Evolutionary conservation across 2,797 vertebrate genomes (phyloP), one percentile per base, ranked within the genome.

Genomic region (Semotilus atromaculatus): DNA sequence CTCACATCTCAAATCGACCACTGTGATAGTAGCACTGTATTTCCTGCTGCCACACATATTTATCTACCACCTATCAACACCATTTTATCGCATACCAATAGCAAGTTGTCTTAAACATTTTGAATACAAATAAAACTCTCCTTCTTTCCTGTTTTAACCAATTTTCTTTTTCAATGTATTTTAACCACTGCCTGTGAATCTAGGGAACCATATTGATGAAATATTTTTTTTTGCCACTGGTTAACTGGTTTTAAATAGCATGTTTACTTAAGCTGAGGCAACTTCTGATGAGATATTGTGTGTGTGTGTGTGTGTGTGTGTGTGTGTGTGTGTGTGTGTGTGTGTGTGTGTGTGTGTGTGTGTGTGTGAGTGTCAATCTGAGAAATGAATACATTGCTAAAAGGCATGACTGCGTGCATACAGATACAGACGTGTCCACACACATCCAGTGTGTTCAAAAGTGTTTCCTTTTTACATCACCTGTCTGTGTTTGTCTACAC

Each of bases 171-270:
- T 7, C 23, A 58, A 43, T 40, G n/a, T 64, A 38, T 82, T 36
- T 21, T 0, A 64, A 38, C 16, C 43, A 78, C 43, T 78, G 40
- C 74, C 51, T 75, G 62, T 40, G 64, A 79, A 55, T 45, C 51
- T 34, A 2, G 60, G 48, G 31, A 85, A 78, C 36, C 38, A 78
- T 76, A 83, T 71, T 53, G 75, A 88, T 67, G 64, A 51, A 64
- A n/a, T n/a, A n/a, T n/a, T 85, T 86, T 80, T 86, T 83, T 45
- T 87, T 43, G 76, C 67, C n/a, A 53, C 71, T 64, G 38, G n/a
- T n/a, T n/a, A n/a, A n/a, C n/a, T n/a, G 36, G 70, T 74, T 66
- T 66, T 55, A 60, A 68, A 55, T 51, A 40, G 40, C 58, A 71
- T 58, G 76, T 68, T 87, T 83, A 53, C 53, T 62, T 36, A n/a